Base-by-base conservation (phyloP, 2,113 vertebrate species). In the Corydoras sp. region DNA sequence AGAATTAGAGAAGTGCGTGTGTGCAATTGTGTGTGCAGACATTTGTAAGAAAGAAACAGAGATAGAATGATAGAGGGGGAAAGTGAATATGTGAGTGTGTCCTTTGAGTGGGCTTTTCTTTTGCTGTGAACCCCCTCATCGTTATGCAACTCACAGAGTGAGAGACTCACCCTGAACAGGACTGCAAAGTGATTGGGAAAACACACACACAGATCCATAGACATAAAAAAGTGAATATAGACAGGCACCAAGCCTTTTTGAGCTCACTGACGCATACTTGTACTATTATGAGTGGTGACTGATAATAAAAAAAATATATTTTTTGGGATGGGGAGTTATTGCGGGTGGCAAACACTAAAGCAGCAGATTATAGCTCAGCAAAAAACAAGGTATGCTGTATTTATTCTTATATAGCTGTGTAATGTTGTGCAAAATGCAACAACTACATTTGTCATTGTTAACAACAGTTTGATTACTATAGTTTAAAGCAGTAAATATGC, bases 151-250 rank as follows among this genome's bases (percentile, higher is more conserved):
- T 76, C 77, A 76, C 77, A 79, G 69, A 76, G 77, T 60, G 30
- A 79, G 69, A 79, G 77, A 79, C 77, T 79, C 73, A 76, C 77
- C 73, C 77, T 79, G 77, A 73, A 76, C 73, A 79, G 77, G 77
- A 79, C 73, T 76, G 77, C 73, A 76, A 79, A 79, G 73, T 79
- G 73, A 73, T 76, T 75, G 51, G 73, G 73, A 78, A 58, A 74
- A 73, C 61, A 24, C 68, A 49, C 14, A 10, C 43, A 12, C 66
- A 51, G 18, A 24, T 49, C 65, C 32, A 49, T 49, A 54, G 31
- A 73, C 61, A 65, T 48, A 43, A 43, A 43, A 43, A 43, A 43
- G 35, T 43, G 35, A 43, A 43, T 43, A 43, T 43, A 43, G 35
- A 55, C 72, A 13, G 61, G 32, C 64, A 73, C 51, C 18, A 76